Evolutionary conservation across 2,797 vertebrate species (phyloP).

Genomic region (Aselliscus stoliczkanus): DNA sequence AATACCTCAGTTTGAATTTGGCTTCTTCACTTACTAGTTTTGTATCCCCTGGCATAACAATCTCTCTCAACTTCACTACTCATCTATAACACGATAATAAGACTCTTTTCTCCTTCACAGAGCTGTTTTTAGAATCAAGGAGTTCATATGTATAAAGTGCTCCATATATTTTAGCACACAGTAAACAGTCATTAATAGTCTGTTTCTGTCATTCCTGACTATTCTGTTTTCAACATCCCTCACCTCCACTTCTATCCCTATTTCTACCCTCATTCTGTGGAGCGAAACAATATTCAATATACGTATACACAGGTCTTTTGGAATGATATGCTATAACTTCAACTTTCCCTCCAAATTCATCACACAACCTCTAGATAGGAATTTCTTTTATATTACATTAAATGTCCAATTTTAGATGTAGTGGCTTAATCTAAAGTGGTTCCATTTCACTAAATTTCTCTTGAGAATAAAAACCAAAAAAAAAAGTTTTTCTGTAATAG

Average conservation of each 20-base stretch:
- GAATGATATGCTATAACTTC: background rate
- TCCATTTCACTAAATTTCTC: conserved; percentile 54
- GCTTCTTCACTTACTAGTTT: background rate
- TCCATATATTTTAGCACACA: background rate
- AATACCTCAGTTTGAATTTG: background rate
- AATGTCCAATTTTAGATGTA: conserved; percentile 52
- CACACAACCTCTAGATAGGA: background rate
- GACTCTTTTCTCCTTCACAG: background rate
- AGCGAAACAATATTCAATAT: background rate
- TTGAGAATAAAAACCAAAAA: background rate
- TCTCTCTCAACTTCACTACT: background rate
- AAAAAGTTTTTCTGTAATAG: background rate
- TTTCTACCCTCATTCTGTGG: background rate
- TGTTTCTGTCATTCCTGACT: background rate
- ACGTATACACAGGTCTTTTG: background rate
- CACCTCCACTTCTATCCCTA: background rate
- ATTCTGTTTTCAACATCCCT: background rate
- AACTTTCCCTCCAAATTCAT: background rate
- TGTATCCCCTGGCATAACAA: background rate
- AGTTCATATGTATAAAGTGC: background rate
- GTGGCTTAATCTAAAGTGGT: background rate
- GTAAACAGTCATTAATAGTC: background rate
- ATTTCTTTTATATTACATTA: conserved; percentile 48
- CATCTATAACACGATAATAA: background rate
- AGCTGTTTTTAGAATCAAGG: background rate